These are phyloP conservation scores for Takifugu rubripes DNA, from an alignment of 2,797 vertebrate species.

Conservation along the genomic window DNA sequence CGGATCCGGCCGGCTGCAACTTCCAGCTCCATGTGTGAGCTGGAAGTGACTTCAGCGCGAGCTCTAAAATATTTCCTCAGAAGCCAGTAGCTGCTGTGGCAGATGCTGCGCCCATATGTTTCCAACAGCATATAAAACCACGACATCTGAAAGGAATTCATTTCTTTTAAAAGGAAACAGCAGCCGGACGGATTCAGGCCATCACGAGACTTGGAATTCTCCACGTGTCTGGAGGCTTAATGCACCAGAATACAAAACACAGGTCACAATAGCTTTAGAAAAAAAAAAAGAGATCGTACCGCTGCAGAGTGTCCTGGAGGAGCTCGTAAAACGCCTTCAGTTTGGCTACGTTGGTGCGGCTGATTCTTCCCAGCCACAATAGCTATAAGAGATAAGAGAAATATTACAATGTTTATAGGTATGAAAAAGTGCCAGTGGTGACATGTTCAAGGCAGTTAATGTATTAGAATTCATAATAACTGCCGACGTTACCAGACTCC, in stretches of 20 bases:
- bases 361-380: slow-evolving; percentile 49
- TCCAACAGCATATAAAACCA: background rate
- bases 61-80: background rate
- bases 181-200: slow-evolving; percentile 8
- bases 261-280: background rate
- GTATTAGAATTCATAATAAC: background rate
- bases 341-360: slow-evolving; percentile 30
- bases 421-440: background rate
- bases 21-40: background rate
- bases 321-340: slow-evolving; percentile 48
- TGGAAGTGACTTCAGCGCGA: background rate
- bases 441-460: too few species aligned
- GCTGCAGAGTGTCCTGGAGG: slow-evolving; percentile 45
- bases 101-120: slow-evolving; percentile 5
- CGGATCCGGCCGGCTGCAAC: too few species aligned
- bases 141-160: slow-evolving; percentile 17
- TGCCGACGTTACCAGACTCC: background rate
- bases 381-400: slow-evolving; percentile 42
- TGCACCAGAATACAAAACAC: background rate
- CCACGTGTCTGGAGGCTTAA: slow-evolving; percentile 2
- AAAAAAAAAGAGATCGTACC: slow-evolving; percentile 36
- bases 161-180: slow-evolving; percentile 28
- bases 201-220: slow-evolving; percentile 3
- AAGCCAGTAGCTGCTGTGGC: slow-evolving; percentile 8
- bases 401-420: slow-evolving; percentile 1